A percentile compares a stretch with the other conserved stretches of the same genome.
These are phyloP conservation scores for Siniperca scherzeri DNA, from an alignment of 2,797 vertebrate species.

Conservation along the genomic window DNA sequence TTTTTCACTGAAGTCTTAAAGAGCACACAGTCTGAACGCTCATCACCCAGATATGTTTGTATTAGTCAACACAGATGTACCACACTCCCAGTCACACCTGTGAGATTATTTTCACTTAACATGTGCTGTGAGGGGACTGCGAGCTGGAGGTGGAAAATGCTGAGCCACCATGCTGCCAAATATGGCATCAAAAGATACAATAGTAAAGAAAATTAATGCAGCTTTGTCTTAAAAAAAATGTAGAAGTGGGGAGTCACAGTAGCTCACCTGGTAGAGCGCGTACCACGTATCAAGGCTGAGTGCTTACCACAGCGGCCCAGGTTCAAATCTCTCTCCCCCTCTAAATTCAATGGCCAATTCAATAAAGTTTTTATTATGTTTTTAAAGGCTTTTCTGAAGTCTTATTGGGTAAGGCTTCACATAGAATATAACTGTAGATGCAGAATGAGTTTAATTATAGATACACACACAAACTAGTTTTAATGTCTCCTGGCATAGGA, in stretches of 20 bases:
- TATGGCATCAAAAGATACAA: slow-evolving; percentile 35
- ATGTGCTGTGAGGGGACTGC: slow-evolving; percentile 27
- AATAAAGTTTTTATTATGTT: slow-evolving; percentile 24
- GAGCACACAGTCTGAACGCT: slow-evolving; percentile 16
- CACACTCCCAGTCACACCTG: slow-evolving; percentile 19
- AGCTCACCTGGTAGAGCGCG: no score
- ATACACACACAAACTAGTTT: not conserved
- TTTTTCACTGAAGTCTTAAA: slow-evolving; percentile 26
- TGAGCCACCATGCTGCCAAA: slow-evolving; percentile 31
- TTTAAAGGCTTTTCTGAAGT: no score
- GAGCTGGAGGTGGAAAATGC: slow-evolving; percentile 38
- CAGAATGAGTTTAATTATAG: not conserved
- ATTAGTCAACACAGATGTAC: slow-evolving; percentile 17
- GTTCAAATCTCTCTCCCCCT: no score
- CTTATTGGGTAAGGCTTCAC: not conserved
- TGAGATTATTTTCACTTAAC: slow-evolving; percentile 3
- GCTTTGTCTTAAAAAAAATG: slow-evolving; percentile 29
- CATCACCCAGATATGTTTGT: not conserved
- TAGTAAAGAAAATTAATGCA: slow-evolving; percentile 10
- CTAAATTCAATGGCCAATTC: slow-evolving; percentile 7
- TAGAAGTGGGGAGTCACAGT: not conserved
- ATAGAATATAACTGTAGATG: not conserved
- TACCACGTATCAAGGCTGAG: no score
- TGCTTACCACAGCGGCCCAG: no score
- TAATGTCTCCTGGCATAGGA: not conserved